Percentiles rank a stretch among this genome's conserved stretches.
These are phyloP conservation scores for Parambassis ranga DNA, from an alignment of 2,797 vertebrate genomes.

Conservation along the genomic window DNA sequence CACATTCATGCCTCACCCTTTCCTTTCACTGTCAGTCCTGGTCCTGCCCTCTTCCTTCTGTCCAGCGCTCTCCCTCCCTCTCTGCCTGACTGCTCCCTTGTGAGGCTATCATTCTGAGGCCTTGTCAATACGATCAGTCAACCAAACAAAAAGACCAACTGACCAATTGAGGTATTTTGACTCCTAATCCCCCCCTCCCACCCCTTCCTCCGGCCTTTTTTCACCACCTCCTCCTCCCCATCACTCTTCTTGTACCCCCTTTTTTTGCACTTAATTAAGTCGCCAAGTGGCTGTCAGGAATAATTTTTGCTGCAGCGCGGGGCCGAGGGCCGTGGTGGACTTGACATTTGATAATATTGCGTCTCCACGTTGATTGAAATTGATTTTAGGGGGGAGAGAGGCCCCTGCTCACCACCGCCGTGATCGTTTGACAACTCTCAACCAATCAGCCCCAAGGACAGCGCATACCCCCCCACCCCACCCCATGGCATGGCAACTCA, in stretches of 20 bases:
- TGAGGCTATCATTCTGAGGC: conserved; percentile 91
- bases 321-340: conserved; percentile 78
- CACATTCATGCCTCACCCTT: not conserved
- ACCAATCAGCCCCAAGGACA: conserved; percentile 91
- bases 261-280: conserved; percentile 98
- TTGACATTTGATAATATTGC: conserved; percentile 99
- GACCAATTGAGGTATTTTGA: conserved; percentile 90
- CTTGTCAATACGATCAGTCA: conserved; percentile 93
- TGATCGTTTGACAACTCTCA: conserved; percentile 88
- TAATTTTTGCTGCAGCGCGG: conserved; percentile 90
- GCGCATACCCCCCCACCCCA: conserved; percentile 50
- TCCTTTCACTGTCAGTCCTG: too few relatives aligned
- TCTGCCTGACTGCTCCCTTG: conserved; percentile 61
- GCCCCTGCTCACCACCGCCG: conserved; percentile 44
- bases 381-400: conserved; percentile 85
- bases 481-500: conserved; percentile 76
- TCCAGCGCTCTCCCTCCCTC: conserved; percentile 1
- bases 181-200: conserved; percentile 57
- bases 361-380: conserved; percentile 98
- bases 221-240: conserved; percentile 32
- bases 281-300: conserved; percentile 98
- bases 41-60: not conserved
- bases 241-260: conserved; percentile 59
- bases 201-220: conserved; percentile 10
- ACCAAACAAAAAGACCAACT: conserved; percentile 85